Conservation (phyloP, 2,888 invertebrate species). For the Chromoteleia sp. region DNA sequence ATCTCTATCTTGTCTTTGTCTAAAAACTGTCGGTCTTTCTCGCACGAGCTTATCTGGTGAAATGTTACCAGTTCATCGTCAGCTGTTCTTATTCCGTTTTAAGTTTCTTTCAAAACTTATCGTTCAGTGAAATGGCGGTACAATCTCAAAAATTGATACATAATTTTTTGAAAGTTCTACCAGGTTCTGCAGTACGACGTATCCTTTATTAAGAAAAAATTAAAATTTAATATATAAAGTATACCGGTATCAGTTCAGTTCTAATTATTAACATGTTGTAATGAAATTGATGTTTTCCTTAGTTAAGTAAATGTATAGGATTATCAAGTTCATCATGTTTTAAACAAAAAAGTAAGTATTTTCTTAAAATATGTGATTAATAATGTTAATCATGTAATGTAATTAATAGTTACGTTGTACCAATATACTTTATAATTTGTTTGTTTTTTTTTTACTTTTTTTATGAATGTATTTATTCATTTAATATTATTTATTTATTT, state of each 20-base stretch:
- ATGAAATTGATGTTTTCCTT: neutral
- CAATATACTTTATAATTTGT: too few species aligned
- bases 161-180: constrained; percentile 7
- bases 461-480: too few species aligned
- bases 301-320: neutral
- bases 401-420: too few species aligned
- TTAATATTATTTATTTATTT: too few species aligned
- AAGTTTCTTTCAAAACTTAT: neutral
- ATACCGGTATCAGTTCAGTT: neutral
- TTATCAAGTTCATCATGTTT: constrained; percentile 1
- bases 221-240: neutral
- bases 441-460: neutral
- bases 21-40: constrained; percentile 3
- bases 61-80: constrained; percentile 24
- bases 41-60: constrained; percentile 11
- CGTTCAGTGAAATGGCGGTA: constrained; percentile 4
- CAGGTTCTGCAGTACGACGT: constrained; percentile 16
- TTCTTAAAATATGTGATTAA: neutral
- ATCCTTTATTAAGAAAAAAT: constrained; percentile 26
- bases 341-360: constrained; percentile 12
- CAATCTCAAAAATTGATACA: constrained; percentile 14
- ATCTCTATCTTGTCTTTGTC: neutral
- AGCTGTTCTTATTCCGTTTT: constrained; percentile 24
- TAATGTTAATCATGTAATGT: neutral
- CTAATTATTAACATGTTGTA: too few species aligned